A percentile compares a stretch with the other conserved stretches of the same genome.
phyloP scores from a whole-genome alignment of 2,113 vertebrate genomes.

The Trichechus manatus region DNA sequence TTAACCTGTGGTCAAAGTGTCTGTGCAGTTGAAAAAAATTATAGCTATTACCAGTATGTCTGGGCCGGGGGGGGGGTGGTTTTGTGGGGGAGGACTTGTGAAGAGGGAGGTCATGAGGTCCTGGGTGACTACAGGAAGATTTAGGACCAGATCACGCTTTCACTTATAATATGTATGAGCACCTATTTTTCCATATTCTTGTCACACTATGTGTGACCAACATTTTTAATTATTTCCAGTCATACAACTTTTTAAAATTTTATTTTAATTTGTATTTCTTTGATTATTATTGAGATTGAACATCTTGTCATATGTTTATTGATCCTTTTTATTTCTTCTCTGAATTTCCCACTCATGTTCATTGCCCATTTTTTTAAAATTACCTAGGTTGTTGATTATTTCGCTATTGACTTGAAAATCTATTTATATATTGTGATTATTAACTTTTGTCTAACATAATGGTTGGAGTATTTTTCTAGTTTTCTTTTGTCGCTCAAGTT shows the following conservation, averaged over 20 bases:
- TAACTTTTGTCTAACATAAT: not conserved
- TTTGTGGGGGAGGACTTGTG: not conserved
- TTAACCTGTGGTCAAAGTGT: constrained; percentile 6
- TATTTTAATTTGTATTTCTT: not conserved
- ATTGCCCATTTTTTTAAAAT: not conserved
- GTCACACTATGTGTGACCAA: not conserved
- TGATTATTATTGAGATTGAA: not conserved
- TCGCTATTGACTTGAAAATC: constrained; percentile 13
- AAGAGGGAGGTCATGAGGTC: not conserved
- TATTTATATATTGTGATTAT: not conserved
- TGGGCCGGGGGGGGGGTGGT: not conserved
- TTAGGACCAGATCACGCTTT: not conserved
- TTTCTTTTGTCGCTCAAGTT: not conserved
- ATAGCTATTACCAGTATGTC: not conserved
- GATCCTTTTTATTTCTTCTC: not conserved
- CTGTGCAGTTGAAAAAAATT: not conserved
- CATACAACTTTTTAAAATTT: not conserved
- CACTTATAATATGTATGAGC: not conserved
- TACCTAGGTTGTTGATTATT: not conserved
- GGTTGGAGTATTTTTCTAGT: not conserved
- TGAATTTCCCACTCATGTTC: not conserved
- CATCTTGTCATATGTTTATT: not conserved
- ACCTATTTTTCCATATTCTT: not conserved
- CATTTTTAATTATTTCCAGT: not conserved
- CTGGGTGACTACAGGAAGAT: not conserved